Evolutionary conservation across 2,888 invertebrate species (phyloP), one percentile per base, ranked within the genome.

Genomic region (Drosophila algonquin): DNA sequence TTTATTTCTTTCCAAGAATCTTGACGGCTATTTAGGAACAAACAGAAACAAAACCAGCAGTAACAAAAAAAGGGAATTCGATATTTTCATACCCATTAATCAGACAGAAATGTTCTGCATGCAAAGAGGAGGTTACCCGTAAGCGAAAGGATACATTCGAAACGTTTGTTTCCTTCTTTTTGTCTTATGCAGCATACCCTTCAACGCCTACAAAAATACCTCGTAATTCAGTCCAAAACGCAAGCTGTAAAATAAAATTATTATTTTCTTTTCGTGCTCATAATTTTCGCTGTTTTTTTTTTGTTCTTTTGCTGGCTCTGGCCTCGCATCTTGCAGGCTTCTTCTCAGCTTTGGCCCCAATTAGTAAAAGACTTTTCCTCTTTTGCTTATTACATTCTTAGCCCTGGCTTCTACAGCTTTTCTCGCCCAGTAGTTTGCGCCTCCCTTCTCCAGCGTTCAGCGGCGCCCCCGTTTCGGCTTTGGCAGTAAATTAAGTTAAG

Each of bases 191-290:
- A 40, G 40, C 40, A 40, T 40, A 40, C 40, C 40, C 40, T 40
- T 14, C 40, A 0, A 6, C 3, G 2, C 40, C 40, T 14, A 40
- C 14, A 6, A 14, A 14, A 40, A 40, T n/a, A 40, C 40, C 14
- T 40, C 40, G 40, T 14, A 40, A 7, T n/a, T 40, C 40, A 14
- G 40, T 7, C 14, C 14, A 14, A 40, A 40, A 40, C 40, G 6
- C 40, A 52, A 47, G 52, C 59, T 67, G 76, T 81, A 76, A 83
- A 87, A 81, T 87, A 79, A 84, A 81, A 83, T 83, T 84, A 83
- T 83, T 81, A 87, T 83, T 87, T 83, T 83, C 87, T 76, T 78
- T 83, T 83, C 87, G 87, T 83, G 83, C 80, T 87, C 87, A 87
- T 84, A 86, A 81, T 81, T 84, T 79, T 70, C 64, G 51, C 64